These are phyloP conservation scores for Halcyon senegalensis DNA, from an alignment of 2,113 vertebrate genomes.

Conservation along the genomic window DNA sequence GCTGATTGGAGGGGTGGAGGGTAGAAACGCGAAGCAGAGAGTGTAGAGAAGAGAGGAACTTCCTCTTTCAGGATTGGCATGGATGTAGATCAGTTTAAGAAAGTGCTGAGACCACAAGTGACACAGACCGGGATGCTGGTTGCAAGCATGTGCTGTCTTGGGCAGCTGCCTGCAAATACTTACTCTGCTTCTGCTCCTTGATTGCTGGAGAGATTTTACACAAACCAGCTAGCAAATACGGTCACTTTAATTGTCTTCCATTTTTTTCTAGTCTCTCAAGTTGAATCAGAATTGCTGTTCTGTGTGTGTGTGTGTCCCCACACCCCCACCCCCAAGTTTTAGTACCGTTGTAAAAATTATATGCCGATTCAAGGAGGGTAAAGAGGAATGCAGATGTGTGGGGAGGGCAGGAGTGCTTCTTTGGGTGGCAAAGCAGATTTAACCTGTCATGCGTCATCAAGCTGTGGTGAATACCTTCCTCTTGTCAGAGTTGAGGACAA, in stretches of 20 bases:
- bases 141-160: neutral
- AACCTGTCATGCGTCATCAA: neutral
- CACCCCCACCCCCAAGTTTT: neutral
- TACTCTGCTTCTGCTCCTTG: neutral
- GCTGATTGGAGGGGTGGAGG: neutral
- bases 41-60: neutral
- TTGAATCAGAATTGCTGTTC: neutral
- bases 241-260: neutral
- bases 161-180: neutral
- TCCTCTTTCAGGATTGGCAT: neutral
- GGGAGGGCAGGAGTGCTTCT: neutral
- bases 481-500: neutral
- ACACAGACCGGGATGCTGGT: neutral
- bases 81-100: neutral
- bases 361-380: neutral
- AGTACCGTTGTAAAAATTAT: neutral
- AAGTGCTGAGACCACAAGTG: neutral
- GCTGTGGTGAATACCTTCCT: neutral
- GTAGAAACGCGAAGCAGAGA: neutral
- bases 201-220: neutral
- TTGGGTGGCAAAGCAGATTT: neutral
- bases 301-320: no score
- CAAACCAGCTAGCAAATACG: neutral
- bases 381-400: neutral
- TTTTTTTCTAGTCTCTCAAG: neutral